These are phyloP conservation scores for Ooceraea biroi DNA, from an alignment of 1,140 invertebrate species.

Conservation along the genomic window DNA sequence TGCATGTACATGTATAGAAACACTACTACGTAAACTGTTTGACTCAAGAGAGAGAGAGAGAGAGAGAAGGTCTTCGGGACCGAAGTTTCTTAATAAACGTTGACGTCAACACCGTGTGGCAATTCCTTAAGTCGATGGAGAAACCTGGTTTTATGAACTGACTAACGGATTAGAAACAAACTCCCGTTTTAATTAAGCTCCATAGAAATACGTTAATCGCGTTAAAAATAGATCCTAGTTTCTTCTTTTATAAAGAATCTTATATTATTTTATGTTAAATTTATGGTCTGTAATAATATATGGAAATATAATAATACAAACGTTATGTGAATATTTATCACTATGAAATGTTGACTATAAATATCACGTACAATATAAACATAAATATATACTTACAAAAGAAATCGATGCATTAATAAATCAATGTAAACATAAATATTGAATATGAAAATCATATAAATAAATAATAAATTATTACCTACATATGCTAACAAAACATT, in stretches of 20 bases:
- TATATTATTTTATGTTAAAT: background rate
- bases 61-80: too few relatives aligned
- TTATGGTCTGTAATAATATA: too few relatives aligned
- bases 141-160: conserved; percentile 52
- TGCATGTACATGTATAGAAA: conserved; percentile 26
- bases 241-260: background rate
- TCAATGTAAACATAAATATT: too few relatives aligned
- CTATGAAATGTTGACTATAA: too few relatives aligned
- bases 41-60: background rate
- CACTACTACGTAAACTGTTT: conserved; percentile 14
- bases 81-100: conserved; percentile 61
- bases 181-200: conserved; percentile 30
- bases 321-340: too few relatives aligned
- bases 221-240: conserved; percentile 17
- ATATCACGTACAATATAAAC: too few relatives aligned
- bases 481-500: too few relatives aligned
- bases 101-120: conserved; percentile 55
- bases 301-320: too few relatives aligned
- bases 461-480: too few relatives aligned
- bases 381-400: too few relatives aligned
- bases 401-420: too few relatives aligned
- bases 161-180: conserved; percentile 50
- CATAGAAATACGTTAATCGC: conserved; percentile 1
- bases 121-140: conserved; percentile 53
- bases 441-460: too few relatives aligned